Evolutionary conservation across 2,888 invertebrate species (phyloP).

Genomic region (Chaetogeoica ovagalla): DNA sequence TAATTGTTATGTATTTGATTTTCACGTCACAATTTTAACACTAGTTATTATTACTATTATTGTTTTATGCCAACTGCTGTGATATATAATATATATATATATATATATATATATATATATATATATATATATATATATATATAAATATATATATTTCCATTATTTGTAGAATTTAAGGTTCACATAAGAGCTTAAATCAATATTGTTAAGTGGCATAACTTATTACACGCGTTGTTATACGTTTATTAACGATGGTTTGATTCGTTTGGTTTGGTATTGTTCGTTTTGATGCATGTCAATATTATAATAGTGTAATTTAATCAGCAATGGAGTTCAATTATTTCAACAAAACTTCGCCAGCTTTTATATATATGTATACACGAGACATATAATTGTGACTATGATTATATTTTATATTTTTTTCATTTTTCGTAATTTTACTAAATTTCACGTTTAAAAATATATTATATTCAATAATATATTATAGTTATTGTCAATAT

Average conservation of each 20-base stretch:
- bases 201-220: conserved; percentile 14
- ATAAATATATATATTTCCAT: not conserved
- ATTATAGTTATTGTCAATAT: no score
- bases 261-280: not conserved
- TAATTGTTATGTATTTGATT: conserved; percentile 15
- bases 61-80: conserved; percentile 29
- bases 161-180: conserved; percentile 38
- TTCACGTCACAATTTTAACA: conserved; percentile 2
- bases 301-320: conserved; percentile 12
- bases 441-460: no score
- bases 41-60: not conserved
- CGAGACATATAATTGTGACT: not conserved
- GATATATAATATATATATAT: conserved; percentile 28
- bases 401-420: conserved; percentile 11
- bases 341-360: conserved; percentile 26
- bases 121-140: not conserved
- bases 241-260: not conserved
- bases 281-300: not conserved
- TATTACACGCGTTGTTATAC: not conserved
- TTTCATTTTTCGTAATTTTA: conserved; percentile 29
- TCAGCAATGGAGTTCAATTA: conserved; percentile 35
- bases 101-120: not conserved
- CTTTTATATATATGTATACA: conserved; percentile 17
- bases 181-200: conserved; percentile 27
- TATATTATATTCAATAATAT: not conserved